Conservation (phyloP, 2,113 vertebrate genomes). For the Tachuris rubrigastra region DNA sequence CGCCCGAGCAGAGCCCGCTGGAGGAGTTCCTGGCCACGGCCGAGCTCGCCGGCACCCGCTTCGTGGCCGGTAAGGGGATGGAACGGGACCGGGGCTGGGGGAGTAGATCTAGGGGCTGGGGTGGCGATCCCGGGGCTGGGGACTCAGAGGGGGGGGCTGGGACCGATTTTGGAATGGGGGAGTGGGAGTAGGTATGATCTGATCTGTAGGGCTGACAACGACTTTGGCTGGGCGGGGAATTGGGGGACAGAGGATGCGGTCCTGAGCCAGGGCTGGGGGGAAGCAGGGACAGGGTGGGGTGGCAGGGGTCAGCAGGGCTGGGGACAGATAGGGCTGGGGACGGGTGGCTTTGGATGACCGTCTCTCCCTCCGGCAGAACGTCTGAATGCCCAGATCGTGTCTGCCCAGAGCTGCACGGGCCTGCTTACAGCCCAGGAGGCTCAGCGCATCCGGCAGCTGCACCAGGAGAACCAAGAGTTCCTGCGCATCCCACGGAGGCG, state of each 20-base stretch:
- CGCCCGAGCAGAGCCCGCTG: constrained; percentile 91
- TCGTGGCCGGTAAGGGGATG: constrained; percentile 83
- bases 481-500: constrained; percentile 90
- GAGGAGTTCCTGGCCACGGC: constrained; percentile 97
- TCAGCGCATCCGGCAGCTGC: constrained; percentile 80
- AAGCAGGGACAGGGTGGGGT: too few species aligned
- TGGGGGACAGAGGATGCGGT: not conserved
- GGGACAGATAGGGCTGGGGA: accelerated
- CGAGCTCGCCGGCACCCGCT: constrained; percentile 92
- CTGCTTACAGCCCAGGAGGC: constrained; percentile 85
- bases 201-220: not conserved
- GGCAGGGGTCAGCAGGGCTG: not conserved
- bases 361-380: constrained; percentile 77
- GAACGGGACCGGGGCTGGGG: not conserved
- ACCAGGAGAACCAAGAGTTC: constrained; percentile 87
- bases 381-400: constrained; percentile 89
- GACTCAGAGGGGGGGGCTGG: too few species aligned
- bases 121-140: not conserved
- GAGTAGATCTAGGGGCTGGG: too few species aligned
- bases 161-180: too few species aligned
- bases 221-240: constrained; percentile 14
- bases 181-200: not conserved
- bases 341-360: not conserved
- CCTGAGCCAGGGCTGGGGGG: not conserved
- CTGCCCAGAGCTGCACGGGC: constrained; percentile 81